Conservation (phyloP, 2,797 vertebrate genomes). For the Syngnathus rostellatus region DNA sequence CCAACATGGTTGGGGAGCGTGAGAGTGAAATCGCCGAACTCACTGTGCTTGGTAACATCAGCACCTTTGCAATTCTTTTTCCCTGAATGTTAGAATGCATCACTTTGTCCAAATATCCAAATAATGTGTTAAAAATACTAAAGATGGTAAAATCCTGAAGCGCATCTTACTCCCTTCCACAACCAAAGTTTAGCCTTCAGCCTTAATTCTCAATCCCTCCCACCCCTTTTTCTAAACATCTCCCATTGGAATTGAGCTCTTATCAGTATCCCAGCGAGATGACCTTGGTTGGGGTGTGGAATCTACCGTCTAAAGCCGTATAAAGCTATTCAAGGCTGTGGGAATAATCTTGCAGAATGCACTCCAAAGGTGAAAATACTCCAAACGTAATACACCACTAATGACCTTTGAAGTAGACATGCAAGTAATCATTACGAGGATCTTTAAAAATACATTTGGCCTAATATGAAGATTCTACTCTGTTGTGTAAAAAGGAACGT, state of each 20-base stretch:
- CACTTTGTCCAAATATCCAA: constrained; percentile 21
- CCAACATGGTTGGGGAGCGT: constrained; percentile 92
- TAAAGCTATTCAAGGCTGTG: constrained; percentile 44
- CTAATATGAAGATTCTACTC: neutral
- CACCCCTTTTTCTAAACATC: constrained; percentile 31
- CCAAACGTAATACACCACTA: constrained; percentile 20
- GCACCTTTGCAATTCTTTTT: constrained; percentile 14
- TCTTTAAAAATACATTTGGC: neutral
- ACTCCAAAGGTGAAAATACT: constrained; percentile 23
- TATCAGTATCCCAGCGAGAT: constrained; percentile 46
- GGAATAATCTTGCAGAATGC: constrained; percentile 39
- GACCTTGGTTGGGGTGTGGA: constrained; percentile 41
- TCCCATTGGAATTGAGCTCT: constrained; percentile 51
- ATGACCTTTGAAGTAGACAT: constrained; percentile 11
- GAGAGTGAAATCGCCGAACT: constrained; percentile 90
- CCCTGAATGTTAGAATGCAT: constrained; percentile 11
- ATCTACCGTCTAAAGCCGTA: constrained; percentile 19
- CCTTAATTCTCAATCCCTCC: constrained; percentile 21
- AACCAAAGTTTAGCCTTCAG: constrained; percentile 18
- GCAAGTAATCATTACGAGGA: constrained; percentile 7
- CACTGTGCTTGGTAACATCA: constrained; percentile 81
- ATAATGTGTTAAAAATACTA: constrained; percentile 1
- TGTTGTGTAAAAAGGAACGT: no score
- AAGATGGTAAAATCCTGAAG: no score
- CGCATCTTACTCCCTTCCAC: constrained; percentile 15